Evolutionary conservation across 2,888 invertebrate species (phyloP), one percentile per base, ranked within the genome.

Genomic region (Synanthedon tipuliformis): DNA sequence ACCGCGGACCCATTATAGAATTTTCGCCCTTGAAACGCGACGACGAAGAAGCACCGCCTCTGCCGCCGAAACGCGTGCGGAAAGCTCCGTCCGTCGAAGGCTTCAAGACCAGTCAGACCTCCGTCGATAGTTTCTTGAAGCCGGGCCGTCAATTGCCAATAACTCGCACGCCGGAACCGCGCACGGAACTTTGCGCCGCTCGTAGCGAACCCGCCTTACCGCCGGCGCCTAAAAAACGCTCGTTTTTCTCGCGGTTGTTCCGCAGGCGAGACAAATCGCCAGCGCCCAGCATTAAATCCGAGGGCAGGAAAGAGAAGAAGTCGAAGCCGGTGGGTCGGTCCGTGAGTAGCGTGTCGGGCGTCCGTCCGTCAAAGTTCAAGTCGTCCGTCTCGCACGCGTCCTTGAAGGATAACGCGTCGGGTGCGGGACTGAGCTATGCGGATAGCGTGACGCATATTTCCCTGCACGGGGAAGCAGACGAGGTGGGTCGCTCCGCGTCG

Each of bases 41-140:
- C 40, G 89, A 89, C 55, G 92, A 91, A 59, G 89, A 90, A 61
- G 84, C 93, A 49, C 95, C 95, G 1, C 95, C 95, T 0, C 66
- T 95, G 54, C 95, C 95, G 0, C 95, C 95, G 0, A 95, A 95
- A 70, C 90, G 95, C 51, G 84, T 91, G 3, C 91, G 91, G 52
- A 92, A 91, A 59, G 78, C 88, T 23, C 61, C 75, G 4, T 66
- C 71, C 3, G 65, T 70, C 5, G 85, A 83, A 55, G 70, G 73
- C 1, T 77, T 87, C 61, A 84, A 69, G 62, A 78, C 72, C 15
- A 88, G 82, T 50, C 85, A 84, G 54, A 82, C 81, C 0, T 85
- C 87, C 1, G 84, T 82, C 10, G 79, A 85, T 52, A 78, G 80
- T 50, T 68, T 85, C 27, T 61, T 84, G 0, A 79, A 78, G 54